Conservation (phyloP, 2,888 invertebrate species). For the Punctoribates punctum region DNA sequence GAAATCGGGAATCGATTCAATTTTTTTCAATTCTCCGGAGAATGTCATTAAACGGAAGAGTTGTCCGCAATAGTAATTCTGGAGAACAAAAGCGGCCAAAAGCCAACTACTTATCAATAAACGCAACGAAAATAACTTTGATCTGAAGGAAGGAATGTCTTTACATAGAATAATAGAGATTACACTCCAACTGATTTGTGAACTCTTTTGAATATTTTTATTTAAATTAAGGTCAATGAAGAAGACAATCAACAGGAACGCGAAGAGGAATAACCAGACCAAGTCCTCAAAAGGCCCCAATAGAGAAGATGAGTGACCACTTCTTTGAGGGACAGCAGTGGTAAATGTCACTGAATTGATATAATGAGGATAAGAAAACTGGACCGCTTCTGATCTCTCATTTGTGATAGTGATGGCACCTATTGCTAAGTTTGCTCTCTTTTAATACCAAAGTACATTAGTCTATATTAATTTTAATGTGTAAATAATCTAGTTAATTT, state of each 20-base stretch:
- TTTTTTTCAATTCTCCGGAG: not conserved
- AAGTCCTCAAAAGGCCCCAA: not conserved
- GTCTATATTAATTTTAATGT: not conserved
- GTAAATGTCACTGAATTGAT: conserved; percentile 35
- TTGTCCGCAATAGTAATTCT: not conserved
- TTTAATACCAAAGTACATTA: not conserved
- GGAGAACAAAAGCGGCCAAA: not conserved
- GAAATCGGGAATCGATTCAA: conserved; percentile 20
- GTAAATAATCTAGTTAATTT: not conserved
- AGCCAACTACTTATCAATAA: conserved; percentile 5
- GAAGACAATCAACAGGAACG: not conserved
- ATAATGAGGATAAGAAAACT: conserved; percentile 17
- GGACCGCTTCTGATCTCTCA: conserved; percentile 13
- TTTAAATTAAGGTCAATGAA: not conserved
- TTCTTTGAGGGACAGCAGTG: not conserved
- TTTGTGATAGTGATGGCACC: conserved; percentile 34
- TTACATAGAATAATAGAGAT: not conserved
- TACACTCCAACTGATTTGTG: not conserved
- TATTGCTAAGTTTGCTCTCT: conserved; percentile 34
- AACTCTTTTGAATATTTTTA: not conserved
- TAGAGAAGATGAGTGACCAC: not conserved
- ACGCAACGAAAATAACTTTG: not conserved
- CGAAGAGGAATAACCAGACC: conserved; percentile 14
- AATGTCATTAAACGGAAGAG: conserved; percentile 4
- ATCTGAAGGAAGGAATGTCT: not conserved